Percentiles rank a stretch among this genome's conserved stretches.
Evolutionary conservation across 1,140 invertebrate genomes (phyloP).

Genomic region (Drosophila melanica): DNA sequence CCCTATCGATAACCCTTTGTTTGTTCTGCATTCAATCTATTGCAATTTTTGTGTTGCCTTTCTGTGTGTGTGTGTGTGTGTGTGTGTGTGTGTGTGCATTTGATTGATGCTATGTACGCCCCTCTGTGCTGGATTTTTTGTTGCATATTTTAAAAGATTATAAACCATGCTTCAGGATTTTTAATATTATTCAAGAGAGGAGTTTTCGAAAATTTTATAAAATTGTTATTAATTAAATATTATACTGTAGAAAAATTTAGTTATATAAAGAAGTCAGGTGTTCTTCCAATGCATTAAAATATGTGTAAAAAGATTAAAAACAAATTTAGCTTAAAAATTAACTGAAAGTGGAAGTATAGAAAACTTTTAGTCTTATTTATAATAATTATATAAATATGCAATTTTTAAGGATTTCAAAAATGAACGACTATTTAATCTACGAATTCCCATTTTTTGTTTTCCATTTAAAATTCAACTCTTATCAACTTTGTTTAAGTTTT

Average conservation of each 20-base stretch:
- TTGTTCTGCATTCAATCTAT: conserved; percentile 29
- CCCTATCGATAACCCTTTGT: conserved; percentile 49
- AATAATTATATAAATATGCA: too few relatives aligned
- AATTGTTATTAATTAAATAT: too few relatives aligned
- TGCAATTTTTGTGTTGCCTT: conserved; percentile 19
- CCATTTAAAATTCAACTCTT: neutral
- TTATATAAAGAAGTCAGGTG: too few relatives aligned
- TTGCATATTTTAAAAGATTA: conserved; percentile 7
- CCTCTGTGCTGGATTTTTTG: conserved; percentile 11
- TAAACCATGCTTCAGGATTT: neutral
- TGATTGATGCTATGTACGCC: conserved; percentile 33
- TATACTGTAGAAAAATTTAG: too few relatives aligned
- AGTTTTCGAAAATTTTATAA: neutral
- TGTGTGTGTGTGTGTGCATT: neutral
- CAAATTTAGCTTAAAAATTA: too few relatives aligned
- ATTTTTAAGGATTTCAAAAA: too few relatives aligned
- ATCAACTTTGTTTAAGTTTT: neutral
- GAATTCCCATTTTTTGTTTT: neutral
- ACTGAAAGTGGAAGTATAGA: too few relatives aligned
- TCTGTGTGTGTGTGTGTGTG: neutral
- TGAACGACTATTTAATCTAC: too few relatives aligned
- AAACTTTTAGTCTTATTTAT: too few relatives aligned
- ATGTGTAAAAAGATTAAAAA: too few relatives aligned
- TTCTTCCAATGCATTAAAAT: too few relatives aligned
- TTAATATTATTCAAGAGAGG: neutral